phyloP scores from a whole-genome alignment of 2,113 vertebrate species.

The Nothobranchius kuhntae region DNA sequence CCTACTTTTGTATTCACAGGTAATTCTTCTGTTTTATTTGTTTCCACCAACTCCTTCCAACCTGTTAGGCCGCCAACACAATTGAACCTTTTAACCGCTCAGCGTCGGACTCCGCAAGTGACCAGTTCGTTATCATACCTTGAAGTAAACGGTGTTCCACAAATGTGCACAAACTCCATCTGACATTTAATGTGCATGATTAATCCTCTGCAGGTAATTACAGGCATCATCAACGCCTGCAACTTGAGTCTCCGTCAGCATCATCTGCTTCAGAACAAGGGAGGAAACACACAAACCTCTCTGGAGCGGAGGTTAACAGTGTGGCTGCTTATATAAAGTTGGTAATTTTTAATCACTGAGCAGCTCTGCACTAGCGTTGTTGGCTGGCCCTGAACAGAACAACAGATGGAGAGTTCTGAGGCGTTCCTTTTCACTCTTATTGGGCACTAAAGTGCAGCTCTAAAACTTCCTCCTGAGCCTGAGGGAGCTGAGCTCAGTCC shows the following conservation, averaged over 20 bases:
- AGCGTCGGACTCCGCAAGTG: background rate
- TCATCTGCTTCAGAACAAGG: slow-evolving; percentile 33
- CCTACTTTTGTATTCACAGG: too few relatives aligned
- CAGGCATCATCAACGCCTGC: slow-evolving; percentile 36
- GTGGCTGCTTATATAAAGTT: slow-evolving; percentile 48
- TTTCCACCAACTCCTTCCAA: background rate
- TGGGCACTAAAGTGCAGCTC: slow-evolving; percentile 45
- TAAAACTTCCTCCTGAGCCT: slow-evolving; percentile 45
- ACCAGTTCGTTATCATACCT: slow-evolving; percentile 30
- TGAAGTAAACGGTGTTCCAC: slow-evolving; percentile 26
- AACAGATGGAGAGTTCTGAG: slow-evolving; percentile 62
- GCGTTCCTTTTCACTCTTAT: slow-evolving; percentile 42
- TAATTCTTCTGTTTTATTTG: background rate
- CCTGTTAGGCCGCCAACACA: background rate
- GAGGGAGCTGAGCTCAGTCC: slow-evolving; percentile 27
- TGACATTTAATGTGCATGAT: slow-evolving; percentile 43
- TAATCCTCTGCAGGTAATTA: slow-evolving; percentile 56
- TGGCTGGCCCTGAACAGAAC: slow-evolving; percentile 43
- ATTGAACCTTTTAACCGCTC: background rate
- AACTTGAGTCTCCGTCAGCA: slow-evolving; percentile 27
- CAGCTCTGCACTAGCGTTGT: slow-evolving; percentile 37
- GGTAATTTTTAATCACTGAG: slow-evolving; percentile 62
- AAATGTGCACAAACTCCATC: slow-evolving; percentile 7
- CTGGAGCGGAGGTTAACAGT: background rate
- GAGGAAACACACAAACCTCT: slow-evolving; percentile 32